Evolutionary conservation across 1,140 invertebrate genomes (phyloP), one percentile per base, ranked within the genome.

Genomic region (Vollenhovia emeryi): DNA sequence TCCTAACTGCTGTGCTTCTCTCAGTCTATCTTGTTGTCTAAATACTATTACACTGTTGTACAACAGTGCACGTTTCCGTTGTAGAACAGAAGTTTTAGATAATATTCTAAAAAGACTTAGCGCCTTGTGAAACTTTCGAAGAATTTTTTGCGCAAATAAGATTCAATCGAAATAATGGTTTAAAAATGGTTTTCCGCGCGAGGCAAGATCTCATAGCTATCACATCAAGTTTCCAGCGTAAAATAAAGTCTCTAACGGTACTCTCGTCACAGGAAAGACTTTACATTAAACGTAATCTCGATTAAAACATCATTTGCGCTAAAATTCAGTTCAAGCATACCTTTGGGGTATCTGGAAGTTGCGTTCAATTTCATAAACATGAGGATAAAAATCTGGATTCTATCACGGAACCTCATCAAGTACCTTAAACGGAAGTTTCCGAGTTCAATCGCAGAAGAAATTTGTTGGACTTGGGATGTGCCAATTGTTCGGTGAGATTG

Each of bases 361-460:
- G 21, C 36, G 15, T 45, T 66, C 45, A 66, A 66, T 43, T 60
- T 43, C 9, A n/a, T n/a, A 13, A 36, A 36, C 13, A 24, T 73
- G 33, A 73, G 1, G n/a, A 73, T 40, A 24, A 55, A 71, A 8
- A 45, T 45, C 43, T 45, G 43, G 2, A 45, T 45, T 5, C 2
- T 36, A 71, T 52, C 50, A 5, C 5, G 27, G n/a, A 74, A 74
- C 13, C n/a, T 59, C 27, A 11, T 74, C 27, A 5, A 30, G 2
- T 9, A 69, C n/a, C 8, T 73, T 97, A 99, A 93, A 99, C 99
- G 57, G 98, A 99, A 9, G 99, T 99, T 94, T 99, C 99, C 0
- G 98, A 99, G 94, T 99, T 99, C 1, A 99, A 95, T 91, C 98
- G 96, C 64, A 99, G 95, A 48, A 99, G 97, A 96, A 99, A 99